phyloP scores from a whole-genome alignment of 2,888 invertebrate species.

The Chelonus formosanus region DNA sequence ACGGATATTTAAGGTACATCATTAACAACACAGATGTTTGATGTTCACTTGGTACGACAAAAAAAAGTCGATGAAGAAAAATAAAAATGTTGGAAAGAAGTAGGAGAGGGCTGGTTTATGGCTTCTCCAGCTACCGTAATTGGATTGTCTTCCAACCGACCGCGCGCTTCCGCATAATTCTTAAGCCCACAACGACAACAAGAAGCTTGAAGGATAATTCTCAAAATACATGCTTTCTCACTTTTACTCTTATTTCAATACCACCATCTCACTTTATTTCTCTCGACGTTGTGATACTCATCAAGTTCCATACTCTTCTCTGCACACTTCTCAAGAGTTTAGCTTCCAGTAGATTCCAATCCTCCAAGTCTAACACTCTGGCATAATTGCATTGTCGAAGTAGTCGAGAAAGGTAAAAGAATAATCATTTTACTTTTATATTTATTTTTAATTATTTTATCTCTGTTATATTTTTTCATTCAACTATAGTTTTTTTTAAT shows the following conservation, averaged over 20 bases:
- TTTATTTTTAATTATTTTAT: too few relatives aligned
- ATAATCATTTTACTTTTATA: too few relatives aligned
- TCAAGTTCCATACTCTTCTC: background rate
- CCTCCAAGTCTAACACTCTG: slow-evolving; percentile 11
- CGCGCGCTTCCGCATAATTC: slow-evolving; percentile 52
- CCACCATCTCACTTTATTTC: background rate
- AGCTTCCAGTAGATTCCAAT: slow-evolving; percentile 1
- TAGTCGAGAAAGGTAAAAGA: background rate
- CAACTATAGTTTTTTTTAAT: too few relatives aligned
- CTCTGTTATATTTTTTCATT: too few relatives aligned
- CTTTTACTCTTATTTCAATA: background rate
- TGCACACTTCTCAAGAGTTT: background rate
- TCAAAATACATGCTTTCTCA: slow-evolving; percentile 26
- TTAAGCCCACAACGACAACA: slow-evolving; percentile 42
- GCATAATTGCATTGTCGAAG: slow-evolving; percentile 28
- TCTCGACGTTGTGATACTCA: background rate
- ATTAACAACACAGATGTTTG: background rate
- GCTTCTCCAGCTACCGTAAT: slow-evolving; percentile 52
- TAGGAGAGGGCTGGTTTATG: slow-evolving; percentile 47
- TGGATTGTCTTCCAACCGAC: slow-evolving; percentile 54
- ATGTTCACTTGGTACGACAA: slow-evolving; percentile 14
- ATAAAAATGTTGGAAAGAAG: slow-evolving; percentile 12
- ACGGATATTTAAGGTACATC: too few relatives aligned
- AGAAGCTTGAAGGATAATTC: slow-evolving; percentile 42
- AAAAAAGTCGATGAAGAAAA: slow-evolving; percentile 5